These are phyloP conservation scores for Helarctos malayanus DNA, from an alignment of 2,797 vertebrate species.

Conservation along the genomic window DNA sequence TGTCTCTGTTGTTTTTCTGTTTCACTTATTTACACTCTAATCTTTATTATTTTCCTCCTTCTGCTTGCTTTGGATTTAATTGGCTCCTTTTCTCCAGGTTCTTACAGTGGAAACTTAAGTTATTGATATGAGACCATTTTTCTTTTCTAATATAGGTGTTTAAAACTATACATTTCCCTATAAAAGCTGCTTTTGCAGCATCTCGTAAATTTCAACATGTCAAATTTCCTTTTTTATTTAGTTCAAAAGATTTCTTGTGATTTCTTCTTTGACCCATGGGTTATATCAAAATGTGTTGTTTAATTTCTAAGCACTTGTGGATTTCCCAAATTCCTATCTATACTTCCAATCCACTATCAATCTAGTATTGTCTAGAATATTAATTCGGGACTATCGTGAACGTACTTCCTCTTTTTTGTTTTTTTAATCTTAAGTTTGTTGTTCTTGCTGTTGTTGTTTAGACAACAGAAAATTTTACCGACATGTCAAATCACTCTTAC, in stretches of 20 bases:
- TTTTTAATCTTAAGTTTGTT: background rate
- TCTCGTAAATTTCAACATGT: background rate
- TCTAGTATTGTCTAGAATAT: background rate
- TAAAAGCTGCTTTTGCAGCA: background rate
- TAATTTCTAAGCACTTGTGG: background rate
- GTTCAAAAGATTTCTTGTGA: background rate
- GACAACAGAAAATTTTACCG: background rate
- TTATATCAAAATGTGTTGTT: background rate
- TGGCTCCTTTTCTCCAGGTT: background rate
- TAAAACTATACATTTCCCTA: background rate
- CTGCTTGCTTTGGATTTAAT: constrained; percentile 7
- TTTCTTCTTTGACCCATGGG: background rate
- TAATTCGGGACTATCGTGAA: background rate
- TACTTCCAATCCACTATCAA: background rate
- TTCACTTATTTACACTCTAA: background rate
- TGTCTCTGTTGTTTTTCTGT: background rate
- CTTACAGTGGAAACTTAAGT: background rate
- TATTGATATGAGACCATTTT: background rate
- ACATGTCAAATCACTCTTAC: background rate
- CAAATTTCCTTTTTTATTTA: background rate
- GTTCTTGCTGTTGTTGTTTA: background rate
- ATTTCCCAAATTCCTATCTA: background rate
- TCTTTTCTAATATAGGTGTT: background rate
- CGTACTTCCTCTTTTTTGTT: background rate
- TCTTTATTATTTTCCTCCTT: background rate